A percentile compares a stretch with the other conserved stretches of the same genome.
phyloP scores from a whole-genome alignment of 2,797 vertebrate genomes.

The Sebastes goodei region DNA sequence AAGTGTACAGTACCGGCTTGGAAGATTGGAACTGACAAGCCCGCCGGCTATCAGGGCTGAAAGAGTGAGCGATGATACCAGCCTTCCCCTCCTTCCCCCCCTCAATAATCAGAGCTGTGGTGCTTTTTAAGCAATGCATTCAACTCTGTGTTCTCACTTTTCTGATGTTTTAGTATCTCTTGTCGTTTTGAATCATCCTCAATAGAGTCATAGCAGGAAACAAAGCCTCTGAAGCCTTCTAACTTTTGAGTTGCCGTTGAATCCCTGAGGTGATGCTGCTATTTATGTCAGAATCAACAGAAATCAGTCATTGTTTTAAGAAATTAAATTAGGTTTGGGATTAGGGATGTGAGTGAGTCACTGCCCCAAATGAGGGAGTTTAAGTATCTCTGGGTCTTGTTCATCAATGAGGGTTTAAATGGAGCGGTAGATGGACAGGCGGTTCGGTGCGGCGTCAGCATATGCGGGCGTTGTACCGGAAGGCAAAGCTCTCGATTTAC shows the following conservation, averaged over 20 bases:
- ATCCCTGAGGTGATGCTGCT: not conserved
- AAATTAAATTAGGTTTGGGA: too few species aligned
- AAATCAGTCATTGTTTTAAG: too few species aligned
- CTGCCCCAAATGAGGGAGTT: too few species aligned
- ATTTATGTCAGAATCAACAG: not conserved
- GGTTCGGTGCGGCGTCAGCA: too few species aligned
- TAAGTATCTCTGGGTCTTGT: too few species aligned
- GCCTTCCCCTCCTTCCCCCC: rapidly evolving
- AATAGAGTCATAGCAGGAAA: not conserved
- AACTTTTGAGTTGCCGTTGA: not conserved
- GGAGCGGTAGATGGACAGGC: too few species aligned
- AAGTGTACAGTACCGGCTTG: not conserved
- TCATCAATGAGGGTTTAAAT: too few species aligned
- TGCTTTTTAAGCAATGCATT: not conserved
- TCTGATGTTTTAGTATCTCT: not conserved
- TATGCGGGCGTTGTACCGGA: too few species aligned
- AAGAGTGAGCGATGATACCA: not conserved
- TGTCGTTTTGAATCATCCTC: slow-evolving; percentile 1
- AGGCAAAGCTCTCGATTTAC: too few species aligned
- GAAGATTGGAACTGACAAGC: not conserved
- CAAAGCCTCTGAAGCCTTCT: not conserved
- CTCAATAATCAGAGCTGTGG: not conserved
- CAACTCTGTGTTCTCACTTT: not conserved
- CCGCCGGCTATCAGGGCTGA: too few species aligned
- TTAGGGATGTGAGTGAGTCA: too few species aligned